Percentiles rank a stretch among this genome's conserved stretches.
These are phyloP conservation scores for Cephus spinipes DNA, from an alignment of 2,888 invertebrate species.

Conservation along the genomic window DNA sequence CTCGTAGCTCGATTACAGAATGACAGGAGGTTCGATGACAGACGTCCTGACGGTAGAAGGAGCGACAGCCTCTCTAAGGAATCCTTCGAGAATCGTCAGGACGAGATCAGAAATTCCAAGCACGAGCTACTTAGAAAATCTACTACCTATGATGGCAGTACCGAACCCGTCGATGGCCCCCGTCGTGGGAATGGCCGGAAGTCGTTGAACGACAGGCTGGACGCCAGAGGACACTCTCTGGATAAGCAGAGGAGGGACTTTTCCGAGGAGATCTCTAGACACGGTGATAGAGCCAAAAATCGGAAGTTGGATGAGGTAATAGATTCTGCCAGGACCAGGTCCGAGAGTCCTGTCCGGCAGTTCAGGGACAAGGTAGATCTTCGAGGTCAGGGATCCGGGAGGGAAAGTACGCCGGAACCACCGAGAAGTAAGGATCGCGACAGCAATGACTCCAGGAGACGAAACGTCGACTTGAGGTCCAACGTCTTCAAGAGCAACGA, in stretches of 20 bases:
- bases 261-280: conserved; percentile 13
- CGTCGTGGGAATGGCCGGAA: conserved; percentile 35
- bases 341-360: conserved; percentile 37
- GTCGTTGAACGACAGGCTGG: conserved; percentile 35
- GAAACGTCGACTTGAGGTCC: conserved; percentile 31
- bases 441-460: conserved; percentile 37
- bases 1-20: conserved; percentile 15
- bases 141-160: conserved; percentile 33
- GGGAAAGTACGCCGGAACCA: conserved; percentile 75
- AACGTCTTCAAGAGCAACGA: conserved; percentile 26
- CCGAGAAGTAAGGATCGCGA: conserved; percentile 67
- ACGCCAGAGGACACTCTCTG: conserved; percentile 31
- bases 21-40: conserved; percentile 26
- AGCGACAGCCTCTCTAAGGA: conserved; percentile 8
- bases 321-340: conserved; percentile 33
- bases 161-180: conserved; percentile 27
- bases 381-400: conserved; percentile 73
- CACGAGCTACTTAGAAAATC: conserved; percentile 31
- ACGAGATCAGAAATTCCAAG: conserved; percentile 26
- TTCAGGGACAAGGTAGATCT: conserved; percentile 35
- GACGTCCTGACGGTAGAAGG: conserved; percentile 10
- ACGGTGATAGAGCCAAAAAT: conserved; percentile 13
- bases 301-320: conserved; percentile 27
- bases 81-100: conserved; percentile 29
- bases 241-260: conserved; percentile 35